Conservation (phyloP, 2,888 invertebrate genomes). For the Galeruca laticollis region DNA sequence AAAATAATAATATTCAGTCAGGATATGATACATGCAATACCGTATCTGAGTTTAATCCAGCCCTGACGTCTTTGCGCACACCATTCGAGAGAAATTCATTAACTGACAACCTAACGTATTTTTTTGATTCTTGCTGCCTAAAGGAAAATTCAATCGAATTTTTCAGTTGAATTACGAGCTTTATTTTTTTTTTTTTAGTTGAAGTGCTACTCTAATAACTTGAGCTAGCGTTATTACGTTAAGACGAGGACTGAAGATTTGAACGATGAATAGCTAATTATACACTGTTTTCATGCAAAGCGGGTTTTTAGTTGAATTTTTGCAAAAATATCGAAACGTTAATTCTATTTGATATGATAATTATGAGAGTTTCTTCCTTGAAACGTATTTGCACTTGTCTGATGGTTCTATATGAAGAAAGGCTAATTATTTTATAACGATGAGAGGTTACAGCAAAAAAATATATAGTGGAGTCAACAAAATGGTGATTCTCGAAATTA, state of each 20-base stretch:
- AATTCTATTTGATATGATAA: no score
- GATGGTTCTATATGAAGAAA: no score
- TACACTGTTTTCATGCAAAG: neutral
- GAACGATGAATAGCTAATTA: neutral
- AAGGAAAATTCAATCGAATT: conserved; percentile 14
- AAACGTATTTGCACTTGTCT: no score
- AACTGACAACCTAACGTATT: conserved; percentile 21
- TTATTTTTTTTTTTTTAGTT: neutral
- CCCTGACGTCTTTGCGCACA: conserved; percentile 1
- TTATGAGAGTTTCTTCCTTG: no score
- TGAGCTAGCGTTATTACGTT: neutral
- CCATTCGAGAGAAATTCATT: conserved; percentile 29
- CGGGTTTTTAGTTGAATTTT: neutral
- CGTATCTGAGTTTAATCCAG: neutral
- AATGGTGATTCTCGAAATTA: no score
- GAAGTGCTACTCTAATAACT: conserved; percentile 8
- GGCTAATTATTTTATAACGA: no score
- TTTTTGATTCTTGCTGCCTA: conserved; percentile 7
- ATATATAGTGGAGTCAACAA: no score
- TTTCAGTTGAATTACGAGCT: neutral
- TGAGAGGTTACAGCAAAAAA: no score
- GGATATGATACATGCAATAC: neutral
- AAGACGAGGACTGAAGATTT: neutral
- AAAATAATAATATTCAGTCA: no score
- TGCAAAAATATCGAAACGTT: neutral